A percentile compares a stretch with the other conserved stretches of the same genome.
These are phyloP conservation scores for Remorina albescens DNA, from an alignment of 2,797 vertebrate species.

Conservation along the genomic window DNA sequence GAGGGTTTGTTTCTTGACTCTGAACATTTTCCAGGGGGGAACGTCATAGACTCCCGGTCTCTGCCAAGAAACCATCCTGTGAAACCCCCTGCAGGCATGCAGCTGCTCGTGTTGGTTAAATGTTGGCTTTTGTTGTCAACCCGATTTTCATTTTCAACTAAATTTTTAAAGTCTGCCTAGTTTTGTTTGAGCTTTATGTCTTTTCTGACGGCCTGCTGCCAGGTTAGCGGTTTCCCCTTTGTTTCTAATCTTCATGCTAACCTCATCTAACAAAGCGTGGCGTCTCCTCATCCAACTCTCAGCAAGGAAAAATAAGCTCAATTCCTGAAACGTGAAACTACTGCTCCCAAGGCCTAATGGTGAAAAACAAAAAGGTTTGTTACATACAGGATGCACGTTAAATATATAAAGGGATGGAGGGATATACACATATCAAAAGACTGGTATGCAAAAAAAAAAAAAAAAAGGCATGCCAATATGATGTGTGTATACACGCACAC, in stretches of 20 bases:
- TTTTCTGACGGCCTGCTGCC: too few relatives aligned
- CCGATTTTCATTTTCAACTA: too few relatives aligned
- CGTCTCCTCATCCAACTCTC: not conserved
- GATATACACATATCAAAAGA: slow-evolving; percentile 55
- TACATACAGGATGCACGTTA: slow-evolving; percentile 57
- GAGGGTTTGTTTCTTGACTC: not conserved
- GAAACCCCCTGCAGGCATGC: not conserved
- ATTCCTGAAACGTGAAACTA: slow-evolving; percentile 29
- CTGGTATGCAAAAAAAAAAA: slow-evolving; percentile 21
- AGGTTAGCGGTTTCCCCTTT: not conserved
- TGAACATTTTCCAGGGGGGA: not conserved
- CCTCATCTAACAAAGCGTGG: slow-evolving; percentile 3
- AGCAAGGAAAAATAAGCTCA: not conserved
- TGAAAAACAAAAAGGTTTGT: slow-evolving; percentile 37
- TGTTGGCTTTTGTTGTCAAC: too few relatives aligned
- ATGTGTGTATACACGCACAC: slow-evolving; percentile 15
- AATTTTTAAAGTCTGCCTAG: too few relatives aligned
- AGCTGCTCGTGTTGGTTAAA: too few relatives aligned
- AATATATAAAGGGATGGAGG: slow-evolving; percentile 53
- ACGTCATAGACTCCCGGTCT: not conserved
- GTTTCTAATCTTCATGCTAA: not conserved
- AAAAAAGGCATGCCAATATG: slow-evolving; percentile 49
- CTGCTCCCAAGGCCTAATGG: slow-evolving; percentile 32
- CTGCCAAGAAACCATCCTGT: not conserved
- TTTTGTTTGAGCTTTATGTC: too few relatives aligned